Evolutionary conservation across 2,797 vertebrate species (phyloP).

Genomic region (Anguilla obscura): DNA sequence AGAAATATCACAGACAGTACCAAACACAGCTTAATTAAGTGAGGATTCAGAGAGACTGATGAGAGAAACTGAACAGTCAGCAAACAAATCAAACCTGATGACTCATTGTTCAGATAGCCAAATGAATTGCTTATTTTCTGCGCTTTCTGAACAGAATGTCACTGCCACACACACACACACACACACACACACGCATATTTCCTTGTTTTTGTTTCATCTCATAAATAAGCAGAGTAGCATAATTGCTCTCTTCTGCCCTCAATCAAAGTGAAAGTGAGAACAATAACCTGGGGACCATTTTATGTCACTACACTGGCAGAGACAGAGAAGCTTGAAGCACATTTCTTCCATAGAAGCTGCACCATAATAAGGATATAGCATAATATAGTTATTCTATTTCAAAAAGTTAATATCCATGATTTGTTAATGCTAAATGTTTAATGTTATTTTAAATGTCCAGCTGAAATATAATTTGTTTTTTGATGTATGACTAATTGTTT

Average conservation of each 20-base stretch:
- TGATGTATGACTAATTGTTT: not conserved
- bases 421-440: not conserved
- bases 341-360: not conserved
- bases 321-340: not conserved
- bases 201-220: not conserved
- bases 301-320: not conserved
- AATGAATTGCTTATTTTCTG: not conserved
- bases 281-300: not conserved
- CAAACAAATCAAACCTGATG: not conserved
- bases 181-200: not conserved
- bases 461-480: not conserved
- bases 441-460: not conserved
- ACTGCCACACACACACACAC: not conserved
- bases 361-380: not conserved
- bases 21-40: not conserved
- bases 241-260: not conserved
- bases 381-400: not conserved
- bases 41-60: not conserved
- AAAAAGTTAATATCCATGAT: not conserved
- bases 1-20: not conserved
- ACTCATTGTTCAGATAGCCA: not conserved
- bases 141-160: not conserved
- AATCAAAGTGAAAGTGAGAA: conserved; percentile 1
- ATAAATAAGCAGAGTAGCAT: not conserved
- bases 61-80: not conserved